A percentile compares a stretch with the other conserved stretches of the same genome.
Evolutionary conservation across 1,140 invertebrate genomes (phyloP).

Genomic region (Procambarus clarkii): DNA sequence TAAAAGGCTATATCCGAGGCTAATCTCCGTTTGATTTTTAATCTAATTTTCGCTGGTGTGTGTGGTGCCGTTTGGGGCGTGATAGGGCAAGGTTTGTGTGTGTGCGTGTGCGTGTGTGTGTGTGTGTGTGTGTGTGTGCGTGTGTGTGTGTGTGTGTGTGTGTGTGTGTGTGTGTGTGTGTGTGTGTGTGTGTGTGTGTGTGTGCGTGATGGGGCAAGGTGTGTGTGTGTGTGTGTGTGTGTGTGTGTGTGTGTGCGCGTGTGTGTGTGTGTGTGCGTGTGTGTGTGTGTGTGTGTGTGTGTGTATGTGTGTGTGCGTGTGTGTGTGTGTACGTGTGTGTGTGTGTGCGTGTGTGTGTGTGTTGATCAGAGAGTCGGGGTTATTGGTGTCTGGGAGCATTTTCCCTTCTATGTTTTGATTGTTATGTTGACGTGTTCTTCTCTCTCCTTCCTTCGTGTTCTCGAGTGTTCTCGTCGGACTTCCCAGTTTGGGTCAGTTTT

Average conservation of each 20-base stretch:
- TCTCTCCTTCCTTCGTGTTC: too few species aligned
- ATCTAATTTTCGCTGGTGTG: neutral
- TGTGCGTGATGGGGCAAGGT: neutral
- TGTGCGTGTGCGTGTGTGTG: slow-evolving; percentile 46
- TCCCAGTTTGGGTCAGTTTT: too few species aligned
- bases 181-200: neutral
- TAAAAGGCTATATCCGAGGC: neutral
- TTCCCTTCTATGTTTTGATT: too few species aligned
- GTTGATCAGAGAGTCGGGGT: too few species aligned
- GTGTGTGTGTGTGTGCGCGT: slow-evolving; percentile 15
- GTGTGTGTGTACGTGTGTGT: slow-evolving; percentile 29
- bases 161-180: slow-evolving; percentile 40
- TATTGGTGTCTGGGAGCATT: too few species aligned
- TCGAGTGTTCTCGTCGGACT: too few species aligned
- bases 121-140: slow-evolving; percentile 37
- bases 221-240: slow-evolving; percentile 27
- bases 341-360: slow-evolving; percentile 21
- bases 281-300: slow-evolving; percentile 21
- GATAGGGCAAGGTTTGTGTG: slow-evolving; percentile 4
- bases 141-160: slow-evolving; percentile 44
- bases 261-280: slow-evolving; percentile 12
- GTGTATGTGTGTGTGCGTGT: slow-evolving; percentile 26
- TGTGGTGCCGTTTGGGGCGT: neutral
- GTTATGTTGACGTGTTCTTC: too few species aligned
- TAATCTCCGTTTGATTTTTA: neutral